Conservation (phyloP, 2,888 invertebrate species). For the Endomychus coccineus region DNA sequence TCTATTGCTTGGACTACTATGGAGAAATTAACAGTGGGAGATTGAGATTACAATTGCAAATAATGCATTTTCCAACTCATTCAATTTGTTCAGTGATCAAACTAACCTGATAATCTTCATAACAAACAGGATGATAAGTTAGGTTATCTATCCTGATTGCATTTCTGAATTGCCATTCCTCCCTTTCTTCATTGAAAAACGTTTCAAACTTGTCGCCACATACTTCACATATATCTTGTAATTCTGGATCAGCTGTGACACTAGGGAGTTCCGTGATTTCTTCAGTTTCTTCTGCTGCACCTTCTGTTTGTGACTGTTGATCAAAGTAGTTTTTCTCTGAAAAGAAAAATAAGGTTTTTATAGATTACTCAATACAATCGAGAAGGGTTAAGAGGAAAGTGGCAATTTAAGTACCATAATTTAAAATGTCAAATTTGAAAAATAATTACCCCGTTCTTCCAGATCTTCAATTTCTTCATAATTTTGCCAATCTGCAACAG, state of each 20-base stretch:
- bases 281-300: conserved; percentile 51
- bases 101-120: conserved; percentile 74
- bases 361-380: background rate
- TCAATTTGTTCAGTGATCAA: background rate
- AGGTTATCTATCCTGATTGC: conserved; percentile 69
- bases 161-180: conserved; percentile 92
- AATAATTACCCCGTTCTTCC: conserved; percentile 67
- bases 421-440: conserved; percentile 2
- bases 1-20: too few relatives aligned
- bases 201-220: conserved; percentile 92
- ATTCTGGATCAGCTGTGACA: conserved; percentile 60
- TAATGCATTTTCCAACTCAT: too few relatives aligned
- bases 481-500: conserved; percentile 84
- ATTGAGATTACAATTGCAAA: too few relatives aligned
- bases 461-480: conserved; percentile 90
- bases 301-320: conserved; percentile 53
- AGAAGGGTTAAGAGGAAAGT: background rate
- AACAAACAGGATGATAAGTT: conserved; percentile 85
- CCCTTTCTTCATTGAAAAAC: conserved; percentile 94
- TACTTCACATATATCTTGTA: conserved; percentile 69
- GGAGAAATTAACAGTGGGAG: too few relatives aligned
- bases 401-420: too few relatives aligned
- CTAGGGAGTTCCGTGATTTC: conserved; percentile 58
- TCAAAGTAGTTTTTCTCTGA: conserved; percentile 85
- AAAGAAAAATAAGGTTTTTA: conserved; percentile 17